phyloP scores from a whole-genome alignment of 2,888 invertebrate genomes.

The Euplagia quadripunctaria region DNA sequence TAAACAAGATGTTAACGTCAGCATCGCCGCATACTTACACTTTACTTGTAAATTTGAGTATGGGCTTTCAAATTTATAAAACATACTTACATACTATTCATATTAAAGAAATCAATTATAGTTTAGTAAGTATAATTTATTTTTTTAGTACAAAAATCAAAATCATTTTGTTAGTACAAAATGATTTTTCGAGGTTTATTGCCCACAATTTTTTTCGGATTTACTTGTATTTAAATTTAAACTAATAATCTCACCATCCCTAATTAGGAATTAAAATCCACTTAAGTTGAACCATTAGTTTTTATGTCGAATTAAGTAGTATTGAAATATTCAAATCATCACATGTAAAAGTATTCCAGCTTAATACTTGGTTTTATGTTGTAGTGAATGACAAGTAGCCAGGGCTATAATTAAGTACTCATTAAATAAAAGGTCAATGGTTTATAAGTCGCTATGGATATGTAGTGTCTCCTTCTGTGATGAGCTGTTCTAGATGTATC shows the following conservation, averaged over 20 bases:
- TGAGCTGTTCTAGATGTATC: conserved; percentile 43
- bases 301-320: conserved; percentile 50
- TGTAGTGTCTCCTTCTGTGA: conserved; percentile 25
- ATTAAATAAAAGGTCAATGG: conserved; percentile 23
- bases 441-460: neutral
- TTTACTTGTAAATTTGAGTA: neutral
- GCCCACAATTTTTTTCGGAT: conserved; percentile 33
- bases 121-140: too few species aligned
- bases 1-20: neutral
- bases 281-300: conserved; percentile 47
- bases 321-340: conserved; percentile 50
- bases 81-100: neutral
- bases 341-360: conserved; percentile 40
- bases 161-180: too few species aligned
- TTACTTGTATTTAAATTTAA: conserved; percentile 37
- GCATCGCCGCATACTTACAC: neutral
- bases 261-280: conserved; percentile 49
- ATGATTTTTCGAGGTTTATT: conserved; percentile 28
- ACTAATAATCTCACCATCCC: conserved; percentile 42
- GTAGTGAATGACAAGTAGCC: conserved; percentile 40
- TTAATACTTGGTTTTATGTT: conserved; percentile 45
- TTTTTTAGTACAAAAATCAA: too few species aligned
- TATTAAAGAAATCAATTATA: neutral
- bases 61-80: neutral
- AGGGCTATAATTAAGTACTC: conserved; percentile 37